Evolutionary conservation across 2,888 invertebrate genomes (phyloP).

Genomic region (Melangyna quadrimaculata): DNA sequence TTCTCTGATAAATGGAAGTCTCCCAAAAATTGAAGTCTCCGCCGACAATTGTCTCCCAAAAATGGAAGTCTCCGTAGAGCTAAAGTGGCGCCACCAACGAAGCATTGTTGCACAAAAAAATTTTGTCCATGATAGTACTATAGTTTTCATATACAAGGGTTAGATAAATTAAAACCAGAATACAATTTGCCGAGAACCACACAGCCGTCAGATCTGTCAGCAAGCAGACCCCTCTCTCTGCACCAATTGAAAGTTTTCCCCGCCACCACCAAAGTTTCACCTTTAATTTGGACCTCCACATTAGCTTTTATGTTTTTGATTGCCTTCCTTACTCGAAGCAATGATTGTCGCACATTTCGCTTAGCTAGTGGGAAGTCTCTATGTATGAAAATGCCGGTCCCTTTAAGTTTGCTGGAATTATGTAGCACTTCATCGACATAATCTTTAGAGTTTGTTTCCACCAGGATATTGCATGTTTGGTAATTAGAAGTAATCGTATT

Average conservation of each 20-base stretch:
- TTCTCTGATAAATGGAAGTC: too few species aligned
- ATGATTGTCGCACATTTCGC: not conserved
- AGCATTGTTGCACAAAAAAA: too few species aligned
- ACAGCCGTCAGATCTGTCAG: not conserved
- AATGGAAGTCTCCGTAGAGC: too few species aligned
- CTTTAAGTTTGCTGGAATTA: not conserved
- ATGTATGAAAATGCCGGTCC: too few species aligned
- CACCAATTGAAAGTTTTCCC: not conserved
- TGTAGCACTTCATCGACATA: not conserved
- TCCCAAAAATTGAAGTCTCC: too few species aligned
- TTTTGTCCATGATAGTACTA: too few species aligned
- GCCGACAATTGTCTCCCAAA: too few species aligned
- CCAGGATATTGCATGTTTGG: not conserved
- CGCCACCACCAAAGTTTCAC: not conserved
- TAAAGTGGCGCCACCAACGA: too few species aligned
- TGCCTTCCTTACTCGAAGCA: not conserved
- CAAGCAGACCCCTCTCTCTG: not conserved
- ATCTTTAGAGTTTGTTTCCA: not conserved
- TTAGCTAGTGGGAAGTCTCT: not conserved
- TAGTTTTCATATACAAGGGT: too few species aligned
- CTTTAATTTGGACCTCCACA: not conserved
- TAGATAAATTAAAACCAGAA: not conserved
- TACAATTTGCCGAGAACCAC: not conserved
- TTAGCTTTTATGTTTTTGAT: not conserved
- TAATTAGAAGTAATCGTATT: not conserved